phyloP scores from a whole-genome alignment of 30 jellyfish, hydroid and myxozoan genomes.

The Phacellophora camtschatica region DNA sequence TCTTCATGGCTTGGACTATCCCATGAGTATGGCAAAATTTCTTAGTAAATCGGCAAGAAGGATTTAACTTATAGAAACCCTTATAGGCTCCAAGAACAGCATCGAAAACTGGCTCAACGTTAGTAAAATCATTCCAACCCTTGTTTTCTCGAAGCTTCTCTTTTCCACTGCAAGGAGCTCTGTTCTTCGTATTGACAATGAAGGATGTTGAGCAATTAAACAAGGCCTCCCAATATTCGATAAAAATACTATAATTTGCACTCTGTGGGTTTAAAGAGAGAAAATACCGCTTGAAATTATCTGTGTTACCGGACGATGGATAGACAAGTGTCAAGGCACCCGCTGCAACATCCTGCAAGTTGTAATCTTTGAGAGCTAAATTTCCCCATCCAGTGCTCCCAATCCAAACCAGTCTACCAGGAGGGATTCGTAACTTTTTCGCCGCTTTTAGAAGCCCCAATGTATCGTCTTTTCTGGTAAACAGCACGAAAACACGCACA shows the following conservation, averaged over 20 bases:
- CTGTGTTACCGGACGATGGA: background rate
- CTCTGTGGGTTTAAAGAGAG: slow-evolving; percentile 25
- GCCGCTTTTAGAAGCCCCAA: slow-evolving; percentile 61
- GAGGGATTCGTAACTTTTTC: background rate
- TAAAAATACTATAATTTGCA: slow-evolving; percentile 2
- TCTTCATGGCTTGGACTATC: background rate
- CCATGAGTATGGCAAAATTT: background rate
- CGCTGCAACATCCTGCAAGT: slow-evolving; percentile 36
- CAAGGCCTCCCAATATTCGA: slow-evolving; percentile 38
- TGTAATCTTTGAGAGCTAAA: background rate
- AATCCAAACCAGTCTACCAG: slow-evolving; percentile 21
- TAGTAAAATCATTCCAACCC: slow-evolving; percentile 35
- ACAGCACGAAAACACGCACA: slow-evolving; percentile 32
- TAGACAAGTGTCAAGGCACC: slow-evolving; percentile 47
- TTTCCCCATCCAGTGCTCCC: slow-evolving; percentile 49
- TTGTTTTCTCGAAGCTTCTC: slow-evolving; percentile 22
- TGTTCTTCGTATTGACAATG: background rate
- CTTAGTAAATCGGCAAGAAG: background rate
- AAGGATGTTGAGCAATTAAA: slow-evolving; percentile 19
- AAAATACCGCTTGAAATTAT: slow-evolving; percentile 31
- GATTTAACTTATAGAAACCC: background rate
- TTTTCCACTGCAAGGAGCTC: slow-evolving; percentile 12
- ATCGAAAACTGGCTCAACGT: slow-evolving; percentile 41
- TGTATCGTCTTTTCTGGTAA: slow-evolving; percentile 30
- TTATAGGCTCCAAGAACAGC: slow-evolving; percentile 19